A percentile compares a stretch with the other conserved stretches of the same genome.
These are phyloP conservation scores for Chromoteleia sp. DNA, from an alignment of 2,888 invertebrate species.

Conservation along the genomic window DNA sequence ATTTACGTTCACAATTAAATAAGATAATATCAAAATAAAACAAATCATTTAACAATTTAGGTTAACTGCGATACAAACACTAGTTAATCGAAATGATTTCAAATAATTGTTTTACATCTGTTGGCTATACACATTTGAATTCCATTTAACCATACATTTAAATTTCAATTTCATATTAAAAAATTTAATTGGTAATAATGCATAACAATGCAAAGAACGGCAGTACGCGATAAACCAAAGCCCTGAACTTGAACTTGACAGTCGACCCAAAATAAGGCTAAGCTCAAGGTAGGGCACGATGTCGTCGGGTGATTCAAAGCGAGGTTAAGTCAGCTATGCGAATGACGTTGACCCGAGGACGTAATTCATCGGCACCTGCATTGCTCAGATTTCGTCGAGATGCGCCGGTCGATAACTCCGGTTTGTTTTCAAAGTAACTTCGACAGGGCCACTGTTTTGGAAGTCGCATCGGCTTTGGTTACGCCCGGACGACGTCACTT, in stretches of 20 bases:
- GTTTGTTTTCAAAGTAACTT: conserved; percentile 62
- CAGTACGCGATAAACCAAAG: conserved; percentile 29
- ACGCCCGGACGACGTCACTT: conserved; percentile 30
- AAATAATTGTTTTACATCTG: no score
- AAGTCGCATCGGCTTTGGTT: conserved; percentile 34
- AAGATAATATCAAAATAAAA: no score
- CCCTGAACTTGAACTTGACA: conserved; percentile 76
- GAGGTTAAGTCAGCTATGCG: conserved; percentile 57
- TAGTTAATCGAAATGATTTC: no score
- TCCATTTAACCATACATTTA: no score
- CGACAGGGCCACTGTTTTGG: conserved; percentile 42
- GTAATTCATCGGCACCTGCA: conserved; percentile 65
- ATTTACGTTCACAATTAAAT: no score
- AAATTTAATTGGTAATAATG: no score
- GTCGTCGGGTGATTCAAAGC: conserved; percentile 51
- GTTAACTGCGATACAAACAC: no score
- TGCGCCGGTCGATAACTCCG: conserved; percentile 61
- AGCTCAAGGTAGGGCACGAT: conserved; percentile 58
- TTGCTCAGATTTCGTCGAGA: conserved; percentile 66
- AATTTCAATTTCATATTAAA: background rate
- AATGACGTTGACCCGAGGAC: conserved; percentile 68
- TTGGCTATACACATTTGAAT: no score
- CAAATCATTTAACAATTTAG: no score
- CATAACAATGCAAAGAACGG: background rate
- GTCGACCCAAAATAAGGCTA: conserved; percentile 55